Percentiles rank a stretch among this genome's conserved stretches.
Conservation (phyloP, 2,113 vertebrate species). For the Apteryx owenii region DNA sequence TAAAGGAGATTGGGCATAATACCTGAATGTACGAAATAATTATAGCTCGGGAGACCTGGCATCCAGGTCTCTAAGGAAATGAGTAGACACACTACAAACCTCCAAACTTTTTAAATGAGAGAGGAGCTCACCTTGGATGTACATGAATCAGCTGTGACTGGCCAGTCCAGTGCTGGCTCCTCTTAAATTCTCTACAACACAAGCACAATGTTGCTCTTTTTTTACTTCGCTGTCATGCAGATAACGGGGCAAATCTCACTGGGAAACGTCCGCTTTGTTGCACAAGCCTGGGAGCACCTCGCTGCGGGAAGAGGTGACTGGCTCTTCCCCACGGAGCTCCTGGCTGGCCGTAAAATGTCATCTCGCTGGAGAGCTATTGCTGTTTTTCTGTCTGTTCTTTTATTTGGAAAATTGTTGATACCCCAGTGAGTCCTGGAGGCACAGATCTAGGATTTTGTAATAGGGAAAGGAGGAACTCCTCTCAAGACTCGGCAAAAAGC, state of each 20-base stretch:
- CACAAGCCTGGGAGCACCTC: background rate
- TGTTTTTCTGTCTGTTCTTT: background rate
- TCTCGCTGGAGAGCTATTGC: conserved; percentile 5
- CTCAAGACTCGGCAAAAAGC: background rate
- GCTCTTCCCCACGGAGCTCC: background rate
- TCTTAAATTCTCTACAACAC: background rate
- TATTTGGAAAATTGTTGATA: conserved; percentile 22
- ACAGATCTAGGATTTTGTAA: background rate
- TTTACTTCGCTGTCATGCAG: background rate
- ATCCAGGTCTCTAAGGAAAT: background rate
- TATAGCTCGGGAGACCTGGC: background rate
- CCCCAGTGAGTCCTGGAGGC: background rate
- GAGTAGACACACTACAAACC: background rate
- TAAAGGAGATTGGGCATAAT: background rate
- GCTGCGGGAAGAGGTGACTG: background rate
- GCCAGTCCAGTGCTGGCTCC: background rate
- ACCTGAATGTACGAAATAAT: background rate
- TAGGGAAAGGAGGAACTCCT: background rate
- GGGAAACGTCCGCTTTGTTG: background rate
- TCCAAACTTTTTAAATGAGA: background rate
- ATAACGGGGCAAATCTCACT: background rate
- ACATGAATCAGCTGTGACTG: background rate
- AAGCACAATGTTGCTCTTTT: background rate
- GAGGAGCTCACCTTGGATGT: background rate
- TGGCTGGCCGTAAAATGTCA: background rate